Evolutionary conservation across 2,113 vertebrate genomes (phyloP).

Genomic region (Ageneiosus marmoratus): DNA sequence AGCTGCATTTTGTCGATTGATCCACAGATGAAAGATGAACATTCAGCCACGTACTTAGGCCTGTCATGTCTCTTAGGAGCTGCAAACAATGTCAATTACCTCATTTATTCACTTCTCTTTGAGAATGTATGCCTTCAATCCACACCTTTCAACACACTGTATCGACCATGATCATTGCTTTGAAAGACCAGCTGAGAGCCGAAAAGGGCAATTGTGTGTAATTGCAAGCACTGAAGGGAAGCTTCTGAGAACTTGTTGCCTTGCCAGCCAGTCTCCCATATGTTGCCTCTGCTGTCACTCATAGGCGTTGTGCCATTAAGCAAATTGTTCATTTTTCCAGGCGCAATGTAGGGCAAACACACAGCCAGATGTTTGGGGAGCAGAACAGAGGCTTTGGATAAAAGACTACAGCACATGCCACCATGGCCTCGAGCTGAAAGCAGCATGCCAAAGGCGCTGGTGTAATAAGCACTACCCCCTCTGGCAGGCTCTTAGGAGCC

Average conservation of each 20-base stretch:
- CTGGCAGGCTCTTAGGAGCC: constrained; percentile 46
- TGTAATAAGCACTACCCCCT: constrained; percentile 48
- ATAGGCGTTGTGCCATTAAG: constrained; percentile 31
- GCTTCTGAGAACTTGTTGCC: constrained; percentile 30
- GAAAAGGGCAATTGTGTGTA: constrained; percentile 21
- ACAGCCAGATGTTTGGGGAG: constrained; percentile 55
- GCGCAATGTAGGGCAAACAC: constrained; percentile 46
- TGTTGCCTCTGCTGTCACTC: constrained; percentile 41
- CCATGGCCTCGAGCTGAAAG: constrained; percentile 38
- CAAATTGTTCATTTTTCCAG: constrained; percentile 51
- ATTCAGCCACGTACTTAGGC: constrained; percentile 34
- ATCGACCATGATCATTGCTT: constrained; percentile 31
- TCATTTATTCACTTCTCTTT: constrained; percentile 8
- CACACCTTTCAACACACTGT: constrained; percentile 24
- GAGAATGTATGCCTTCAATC: constrained; percentile 13
- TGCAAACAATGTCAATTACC: constrained; percentile 49
- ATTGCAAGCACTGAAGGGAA: constrained; percentile 21
- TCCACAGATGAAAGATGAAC: constrained; percentile 43
- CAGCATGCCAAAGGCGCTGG: constrained; percentile 40
- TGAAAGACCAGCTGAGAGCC: constrained; percentile 20
- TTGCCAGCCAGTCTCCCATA: constrained; percentile 39
- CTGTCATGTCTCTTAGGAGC: constrained; percentile 44
- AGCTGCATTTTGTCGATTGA: constrained; percentile 42
- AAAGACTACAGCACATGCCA: constrained; percentile 47
- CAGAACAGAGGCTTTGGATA: constrained; percentile 40